Evolutionary conservation across 2,113 vertebrate species (phyloP), one percentile per base, ranked within the genome.

Genomic region (Chlorodrepanis virens): DNA sequence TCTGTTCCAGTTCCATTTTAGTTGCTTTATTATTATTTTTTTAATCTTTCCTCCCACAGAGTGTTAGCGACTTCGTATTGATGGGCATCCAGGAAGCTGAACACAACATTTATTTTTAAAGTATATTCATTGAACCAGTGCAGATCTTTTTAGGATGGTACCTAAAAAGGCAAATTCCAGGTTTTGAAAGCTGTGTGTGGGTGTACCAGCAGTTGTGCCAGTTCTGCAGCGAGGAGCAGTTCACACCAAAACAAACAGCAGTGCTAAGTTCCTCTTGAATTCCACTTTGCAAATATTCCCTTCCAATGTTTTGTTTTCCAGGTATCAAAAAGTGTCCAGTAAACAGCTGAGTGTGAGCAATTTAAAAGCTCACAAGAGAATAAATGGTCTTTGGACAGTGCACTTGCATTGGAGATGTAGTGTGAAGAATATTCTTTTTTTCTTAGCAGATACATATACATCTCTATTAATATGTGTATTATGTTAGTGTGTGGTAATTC

Each of bases 1-100:
- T 86, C 40, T 86, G 82, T 90, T 93, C 93, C 63, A 81, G 59
- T 85, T 95, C 64, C 44, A 45, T 78, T 94, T 96, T 91, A 71
- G 69, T 65, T 79, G 67, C 39, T 82, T 50, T 8, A 19, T 76
- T 42, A 20, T 53, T 65, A 39, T 90, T 90, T 69, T 89, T 91
- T 85, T 61, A 72, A 50, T 60, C 35, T 63, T 79, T 54, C 65
- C 68, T 94, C 75, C 77, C 72, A 79, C 92, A 53, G 40, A 56
- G n/a, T 56, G 57, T 14, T 84, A 84, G 28, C 15, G 4, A 49
- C 77, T 79, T 84, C 20, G 8, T 54, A 42, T 14, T 88, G 83
- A 86, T 79, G 74, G 65, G 22, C 31, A 69, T 67, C 60, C n/a
- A 68, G 64, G 76, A 97, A 96, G 82, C 28, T 29, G 29, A 94